These are phyloP conservation scores for Drosophila eohydei DNA, from an alignment of 2,888 invertebrate species.

Conservation along the genomic window DNA sequence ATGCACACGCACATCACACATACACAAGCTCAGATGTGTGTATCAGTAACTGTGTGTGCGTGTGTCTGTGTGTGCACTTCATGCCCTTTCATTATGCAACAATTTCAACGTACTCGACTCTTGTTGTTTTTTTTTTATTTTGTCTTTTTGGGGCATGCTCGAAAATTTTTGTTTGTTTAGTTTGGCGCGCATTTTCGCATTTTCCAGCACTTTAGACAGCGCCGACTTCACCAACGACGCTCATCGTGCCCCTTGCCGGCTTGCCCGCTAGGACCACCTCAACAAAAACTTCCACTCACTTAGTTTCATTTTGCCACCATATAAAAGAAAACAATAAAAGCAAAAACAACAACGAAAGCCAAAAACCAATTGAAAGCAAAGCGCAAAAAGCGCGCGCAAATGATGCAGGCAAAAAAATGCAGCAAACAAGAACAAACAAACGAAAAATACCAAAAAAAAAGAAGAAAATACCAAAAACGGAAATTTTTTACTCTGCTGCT, in stretches of 20 bases:
- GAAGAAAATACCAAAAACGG: background rate
- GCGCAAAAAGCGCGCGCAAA: conserved; percentile 60
- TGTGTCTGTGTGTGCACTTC: conserved; percentile 17
- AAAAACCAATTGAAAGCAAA: conserved; percentile 38
- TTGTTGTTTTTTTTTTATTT: background rate
- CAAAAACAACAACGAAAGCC: conserved; percentile 16
- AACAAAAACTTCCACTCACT: conserved; percentile 62
- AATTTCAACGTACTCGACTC: conserved; percentile 41
- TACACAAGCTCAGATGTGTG: background rate
- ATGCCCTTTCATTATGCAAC: conserved; percentile 59
- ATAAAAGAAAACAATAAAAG: conserved; percentile 36
- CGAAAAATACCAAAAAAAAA: conserved; percentile 2
- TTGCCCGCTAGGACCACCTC: background rate
- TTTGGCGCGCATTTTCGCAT: conserved; percentile 42
- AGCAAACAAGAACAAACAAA: conserved; percentile 1
- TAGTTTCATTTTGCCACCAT: conserved; percentile 68
- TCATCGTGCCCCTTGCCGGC: background rate
- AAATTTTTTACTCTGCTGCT: conserved; percentile 28
- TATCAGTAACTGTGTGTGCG: background rate
- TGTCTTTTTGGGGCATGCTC: conserved; percentile 19
- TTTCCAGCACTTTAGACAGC: conserved; percentile 57
- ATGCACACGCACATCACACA: background rate
- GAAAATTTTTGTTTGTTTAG: conserved; percentile 23
- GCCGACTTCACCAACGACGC: background rate
- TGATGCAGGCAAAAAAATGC: conserved; percentile 44